phyloP scores from a whole-genome alignment of 2,888 invertebrate species.

The Clostera curtula region DNA sequence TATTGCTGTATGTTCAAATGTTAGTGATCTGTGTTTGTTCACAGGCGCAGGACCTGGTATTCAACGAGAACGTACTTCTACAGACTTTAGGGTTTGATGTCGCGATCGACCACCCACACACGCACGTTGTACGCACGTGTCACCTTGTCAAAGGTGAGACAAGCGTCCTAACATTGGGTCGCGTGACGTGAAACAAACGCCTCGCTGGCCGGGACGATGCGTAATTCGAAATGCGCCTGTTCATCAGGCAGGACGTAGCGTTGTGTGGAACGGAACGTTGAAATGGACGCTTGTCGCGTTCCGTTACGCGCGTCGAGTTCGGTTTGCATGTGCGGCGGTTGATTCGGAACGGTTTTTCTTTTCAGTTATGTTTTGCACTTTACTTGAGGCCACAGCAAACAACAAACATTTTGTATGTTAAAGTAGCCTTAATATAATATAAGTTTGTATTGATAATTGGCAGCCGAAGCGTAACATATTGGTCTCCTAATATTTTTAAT shows the following conservation, averaged over 20 bases:
- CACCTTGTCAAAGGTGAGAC: conserved; percentile 93
- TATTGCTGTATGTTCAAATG: not conserved
- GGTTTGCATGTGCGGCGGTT: conserved; percentile 18
- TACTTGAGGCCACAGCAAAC: no score
- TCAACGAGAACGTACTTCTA: conserved; percentile 96
- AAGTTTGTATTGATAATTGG: no score
- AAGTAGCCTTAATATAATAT: no score
- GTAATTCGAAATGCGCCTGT: conserved; percentile 5
- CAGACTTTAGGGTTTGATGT: conserved; percentile 99
- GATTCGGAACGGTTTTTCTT: conserved; percentile 11
- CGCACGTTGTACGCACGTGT: conserved; percentile 96
- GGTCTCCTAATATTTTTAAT: no score
- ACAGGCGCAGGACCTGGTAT: conserved; percentile 94
- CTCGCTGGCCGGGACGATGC: conserved; percentile 3
- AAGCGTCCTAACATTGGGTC: conserved; percentile 32
- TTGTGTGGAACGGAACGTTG: conserved; percentile 8
- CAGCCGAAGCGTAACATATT: no score
- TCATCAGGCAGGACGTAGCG: not conserved
- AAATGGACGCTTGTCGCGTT: conserved; percentile 8
- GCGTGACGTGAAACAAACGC: conserved; percentile 5
- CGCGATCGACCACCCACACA: conserved; percentile 98
- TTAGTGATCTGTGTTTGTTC: conserved; percentile 15
- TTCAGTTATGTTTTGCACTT: conserved; percentile 4
- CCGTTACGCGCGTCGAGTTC: conserved; percentile 13
- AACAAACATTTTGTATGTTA: no score